phyloP scores from a whole-genome alignment of 1,140 invertebrate species.

The Drosophila bocki region DNA sequence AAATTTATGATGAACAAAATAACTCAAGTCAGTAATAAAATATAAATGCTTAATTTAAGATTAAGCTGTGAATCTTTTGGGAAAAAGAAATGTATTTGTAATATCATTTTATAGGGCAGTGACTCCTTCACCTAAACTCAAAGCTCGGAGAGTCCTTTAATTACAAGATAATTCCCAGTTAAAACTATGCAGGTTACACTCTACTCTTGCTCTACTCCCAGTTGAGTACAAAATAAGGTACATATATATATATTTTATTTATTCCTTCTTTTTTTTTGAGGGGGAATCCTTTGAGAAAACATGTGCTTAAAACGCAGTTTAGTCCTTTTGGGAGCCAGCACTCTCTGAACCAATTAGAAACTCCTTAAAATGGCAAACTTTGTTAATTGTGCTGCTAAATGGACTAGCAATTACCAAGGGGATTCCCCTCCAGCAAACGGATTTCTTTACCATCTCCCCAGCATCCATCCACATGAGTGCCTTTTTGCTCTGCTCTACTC shows the following conservation, averaged over 20 bases:
- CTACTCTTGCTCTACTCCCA: too few species aligned
- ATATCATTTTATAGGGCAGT: too few species aligned
- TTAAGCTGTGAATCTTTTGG: neutral
- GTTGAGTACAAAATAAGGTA: too few species aligned
- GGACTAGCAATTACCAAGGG: constrained; percentile 54
- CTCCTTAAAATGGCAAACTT: constrained; percentile 49
- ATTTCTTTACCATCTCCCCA: constrained; percentile 7
- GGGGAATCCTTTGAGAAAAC: neutral
- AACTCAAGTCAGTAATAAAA: neutral
- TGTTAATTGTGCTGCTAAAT: constrained; percentile 55
- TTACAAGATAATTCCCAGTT: neutral
- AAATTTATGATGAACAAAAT: neutral
- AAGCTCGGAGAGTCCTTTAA: neutral
- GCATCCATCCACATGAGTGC: constrained; percentile 16
- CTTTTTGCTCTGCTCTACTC: neutral
- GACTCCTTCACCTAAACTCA: too few species aligned
- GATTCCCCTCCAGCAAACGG: constrained; percentile 33
- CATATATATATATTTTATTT: neutral
- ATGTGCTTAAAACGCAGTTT: constrained; percentile 45
- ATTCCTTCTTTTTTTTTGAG: neutral
- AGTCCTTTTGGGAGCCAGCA: constrained; percentile 10
- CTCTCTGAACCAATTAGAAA: constrained; percentile 32
- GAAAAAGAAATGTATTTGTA: too few species aligned
- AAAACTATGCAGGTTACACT: neutral
- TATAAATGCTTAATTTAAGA: neutral